Base-by-base conservation (phyloP, 1,140 invertebrate species). In the Goniozus legneri region DNA sequence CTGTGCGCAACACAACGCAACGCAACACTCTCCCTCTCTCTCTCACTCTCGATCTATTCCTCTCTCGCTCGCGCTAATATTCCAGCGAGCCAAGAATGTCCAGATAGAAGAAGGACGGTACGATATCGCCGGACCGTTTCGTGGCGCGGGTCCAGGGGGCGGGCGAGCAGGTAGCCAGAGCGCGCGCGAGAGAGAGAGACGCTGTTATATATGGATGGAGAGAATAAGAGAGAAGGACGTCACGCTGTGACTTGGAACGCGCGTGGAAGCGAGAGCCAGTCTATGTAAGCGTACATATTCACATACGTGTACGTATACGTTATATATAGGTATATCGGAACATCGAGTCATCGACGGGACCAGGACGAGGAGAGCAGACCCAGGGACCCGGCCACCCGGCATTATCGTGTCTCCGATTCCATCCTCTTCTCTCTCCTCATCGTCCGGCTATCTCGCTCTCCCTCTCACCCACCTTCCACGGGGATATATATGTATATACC, bases 341-440 rank as follows among this genome's bases (percentile, higher is more conserved):
- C 62, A 65, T 66, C 62, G 58, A 66, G 56, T 60, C 59, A 69
- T 56, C 57, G 55, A 59, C 46, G 54, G 59, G 50, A 47, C 56
- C n/a, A n/a, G 41, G 46, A 35, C 54, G 52, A 19, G 43, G 36
- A 42, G 40, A n/a, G n/a, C n/a, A n/a, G n/a, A 31, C 36, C 55
- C 48, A 14, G 39, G 47, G 43, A 52, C 45, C 48, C 52, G 57
- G 54, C 61, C 62, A 68, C 60, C 61, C 59, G 64, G 60, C 54
- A 63, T 63, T 61, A 64, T 65, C 53, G 46, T 60, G 49, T 60
- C 49, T 60, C 48, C 13, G 30, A 19, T 27, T 35, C 12, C 55
- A 8, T 27, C 35, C 19, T 35, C 30, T 44, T 24, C 33, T 4
- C 27, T 33, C 42, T 21, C 4, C 42, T 6, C 18, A 12, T 4